Evolutionary conservation across 2,888 invertebrate species (phyloP), one percentile per base, ranked within the genome.

Genomic region (Polymixis lichenea): DNA sequence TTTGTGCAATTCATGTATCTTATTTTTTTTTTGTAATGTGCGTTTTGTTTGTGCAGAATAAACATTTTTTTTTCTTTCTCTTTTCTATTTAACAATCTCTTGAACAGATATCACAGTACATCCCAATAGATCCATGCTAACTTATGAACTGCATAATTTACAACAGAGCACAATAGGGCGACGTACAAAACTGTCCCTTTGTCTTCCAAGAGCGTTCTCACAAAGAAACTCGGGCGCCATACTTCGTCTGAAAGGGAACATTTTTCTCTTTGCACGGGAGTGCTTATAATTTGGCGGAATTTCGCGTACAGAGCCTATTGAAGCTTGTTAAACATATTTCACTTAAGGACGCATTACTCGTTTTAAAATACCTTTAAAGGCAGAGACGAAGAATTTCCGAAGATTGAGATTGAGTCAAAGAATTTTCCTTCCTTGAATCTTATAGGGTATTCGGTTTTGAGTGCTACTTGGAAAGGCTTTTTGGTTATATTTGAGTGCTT

Each of bases 91-190:
- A 38, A 38, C 3, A 38, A 15, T 6, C 11, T 19, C 2, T 67
- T n/a, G n/a, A 43, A 64, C 62, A 64, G 43, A 66, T 25, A 70
- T 25, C 43, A 72, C 46, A 55, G 62, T 55, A 62, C 43, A 56
- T 77, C 53, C 64, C 75, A 78, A 80, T 82, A 83, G 75, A 79
- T 73, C 62, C 83, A 62, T 80, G 78, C 82, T 85, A 89, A 87
- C 76, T 89, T 86, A 87, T 80, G 80, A 85, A 85, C 83, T 88
- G 87, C 86, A 89, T 89, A 88, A 89, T 89, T 89, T 83, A 89
- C 83, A 83, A 79, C 82, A 73, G 74, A 75, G 75, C 73, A 87
- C 84, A 84, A 87, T 86, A 73, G 77, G 65, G 68, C 69, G 43
- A 25, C 51, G 84, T 72, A 86, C 82, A 84, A 86, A 89, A 89